Percentiles rank a stretch among this genome's conserved stretches.
These are phyloP conservation scores for Hydrophis major DNA, from an alignment of 2,797 vertebrate species.

Conservation along the genomic window DNA sequence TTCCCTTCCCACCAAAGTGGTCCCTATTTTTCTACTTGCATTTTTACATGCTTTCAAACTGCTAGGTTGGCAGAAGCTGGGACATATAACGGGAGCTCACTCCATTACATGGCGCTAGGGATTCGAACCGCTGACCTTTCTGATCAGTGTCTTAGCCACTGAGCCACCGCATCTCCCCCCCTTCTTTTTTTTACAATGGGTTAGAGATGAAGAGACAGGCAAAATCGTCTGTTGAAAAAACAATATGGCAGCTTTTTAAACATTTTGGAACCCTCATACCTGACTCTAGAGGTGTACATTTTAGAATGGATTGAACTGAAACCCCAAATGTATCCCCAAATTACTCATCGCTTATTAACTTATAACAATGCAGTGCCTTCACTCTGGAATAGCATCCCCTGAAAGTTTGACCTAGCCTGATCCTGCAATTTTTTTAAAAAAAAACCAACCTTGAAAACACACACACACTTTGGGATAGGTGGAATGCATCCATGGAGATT, in stretches of 20 bases:
- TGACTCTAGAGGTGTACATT: background rate
- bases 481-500: background rate
- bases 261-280: background rate
- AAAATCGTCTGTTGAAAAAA: background rate
- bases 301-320: background rate
- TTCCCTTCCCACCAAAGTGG: no score
- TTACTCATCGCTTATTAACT: background rate
- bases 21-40: no score
- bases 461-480: background rate
- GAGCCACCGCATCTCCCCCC: no score
- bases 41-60: no score
- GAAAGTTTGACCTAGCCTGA: background rate
- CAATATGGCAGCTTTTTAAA: background rate
- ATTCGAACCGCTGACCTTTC: no score
- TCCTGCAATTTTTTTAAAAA: background rate
- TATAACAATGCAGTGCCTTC: background rate
- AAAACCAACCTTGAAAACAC: background rate
- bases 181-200: background rate
- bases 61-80: no score
- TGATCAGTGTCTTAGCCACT: no score
- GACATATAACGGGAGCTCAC: no score
- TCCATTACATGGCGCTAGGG: no score
- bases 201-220: background rate
- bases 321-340: background rate
- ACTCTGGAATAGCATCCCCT: background rate